Base-by-base conservation (phyloP, 2,113 vertebrate species). In the Pelodiscus sinensis region DNA sequence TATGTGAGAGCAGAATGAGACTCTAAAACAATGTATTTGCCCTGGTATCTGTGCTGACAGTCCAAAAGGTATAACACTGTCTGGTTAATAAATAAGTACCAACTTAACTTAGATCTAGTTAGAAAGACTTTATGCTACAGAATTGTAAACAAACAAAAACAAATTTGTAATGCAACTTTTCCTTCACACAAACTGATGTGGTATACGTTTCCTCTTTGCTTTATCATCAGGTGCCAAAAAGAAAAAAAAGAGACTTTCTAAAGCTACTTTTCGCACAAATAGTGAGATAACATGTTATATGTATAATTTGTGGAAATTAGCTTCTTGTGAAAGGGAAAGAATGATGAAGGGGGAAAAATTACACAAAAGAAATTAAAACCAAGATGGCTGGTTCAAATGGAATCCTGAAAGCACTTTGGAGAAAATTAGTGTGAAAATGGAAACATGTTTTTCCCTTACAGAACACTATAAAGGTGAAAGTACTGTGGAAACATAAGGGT, bases 1-100 rank as follows among this genome's bases (percentile, higher is more conserved):
- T 91, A 90, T 92, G 24, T 50, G 38, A 25, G 93, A 90, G 10
- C 58, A 90, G 82, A 60, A 93, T 84, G 88, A 93, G 56, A n/a
- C 68, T 81, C 90, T 82, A 58, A 90, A 91, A 91, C 57, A 56
- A 84, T 19, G 58, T 35, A 89, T 82, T 89, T 92, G 75, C 73
- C 73, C 92, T 73, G 5, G 56, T 85, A 3, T 38, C 58, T 8
- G 10, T 85, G 90, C 60, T 91, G 91, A 82, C 8, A 87, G 93
- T 88, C 79, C 86, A 87, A 75, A 89, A 44, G 52, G 38, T 77
- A 77, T n/a, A 85, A 92, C 94, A 91, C 65, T 44, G 38, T 94
- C 90, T 94, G 91, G 82, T 68, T 90, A 56, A 79, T 54, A 84
- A 50, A 25, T 44, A 50, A 50, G 73, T 44, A 44, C 13, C 50